Percentiles rank a stretch among this genome's conserved stretches.
Evolutionary conservation across 2,888 invertebrate species (phyloP).

Genomic region (Abscondita cerata): DNA sequence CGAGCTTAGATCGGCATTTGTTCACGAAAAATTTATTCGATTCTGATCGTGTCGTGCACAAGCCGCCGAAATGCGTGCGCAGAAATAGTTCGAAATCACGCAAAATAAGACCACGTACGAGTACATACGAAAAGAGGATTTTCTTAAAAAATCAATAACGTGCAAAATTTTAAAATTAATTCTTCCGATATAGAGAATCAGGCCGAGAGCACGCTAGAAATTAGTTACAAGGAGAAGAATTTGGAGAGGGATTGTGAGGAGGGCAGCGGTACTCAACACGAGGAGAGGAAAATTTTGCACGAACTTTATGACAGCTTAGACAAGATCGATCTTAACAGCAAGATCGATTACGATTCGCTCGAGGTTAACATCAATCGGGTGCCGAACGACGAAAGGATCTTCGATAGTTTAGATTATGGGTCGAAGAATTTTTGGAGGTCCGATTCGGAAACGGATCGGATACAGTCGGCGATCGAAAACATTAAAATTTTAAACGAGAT

Average conservation of each 20-base stretch:
- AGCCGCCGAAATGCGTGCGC: slow-evolving; percentile 76
- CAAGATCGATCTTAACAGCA: slow-evolving; percentile 48
- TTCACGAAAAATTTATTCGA: slow-evolving; percentile 57
- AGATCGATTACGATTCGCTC: slow-evolving; percentile 53
- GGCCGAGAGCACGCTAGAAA: slow-evolving; percentile 53
- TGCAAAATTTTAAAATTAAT: slow-evolving; percentile 42
- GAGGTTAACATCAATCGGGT: slow-evolving; percentile 51
- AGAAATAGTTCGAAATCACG: slow-evolving; percentile 66
- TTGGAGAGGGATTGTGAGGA: slow-evolving; percentile 54
- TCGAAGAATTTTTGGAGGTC: slow-evolving; percentile 43
- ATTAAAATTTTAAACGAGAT: slow-evolving; percentile 70
- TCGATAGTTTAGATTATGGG: slow-evolving; percentile 52
- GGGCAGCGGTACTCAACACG: slow-evolving; percentile 27
- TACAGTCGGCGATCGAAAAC: slow-evolving; percentile 61
- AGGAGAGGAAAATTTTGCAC: slow-evolving; percentile 34
- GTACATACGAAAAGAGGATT: slow-evolving; percentile 57
- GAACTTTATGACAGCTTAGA: slow-evolving; percentile 56
- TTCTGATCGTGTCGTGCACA: slow-evolving; percentile 67
- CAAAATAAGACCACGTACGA: slow-evolving; percentile 55
- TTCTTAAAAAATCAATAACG: slow-evolving; percentile 46
- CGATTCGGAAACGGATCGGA: slow-evolving; percentile 39
- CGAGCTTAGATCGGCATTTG: slow-evolving; percentile 58
- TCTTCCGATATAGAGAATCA: slow-evolving; percentile 36
- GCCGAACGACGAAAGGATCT: slow-evolving; percentile 45
- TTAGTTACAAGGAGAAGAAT: slow-evolving; percentile 56